Conservation (phyloP, 1,140 invertebrate species). For the Ylistrum balloti region DNA sequence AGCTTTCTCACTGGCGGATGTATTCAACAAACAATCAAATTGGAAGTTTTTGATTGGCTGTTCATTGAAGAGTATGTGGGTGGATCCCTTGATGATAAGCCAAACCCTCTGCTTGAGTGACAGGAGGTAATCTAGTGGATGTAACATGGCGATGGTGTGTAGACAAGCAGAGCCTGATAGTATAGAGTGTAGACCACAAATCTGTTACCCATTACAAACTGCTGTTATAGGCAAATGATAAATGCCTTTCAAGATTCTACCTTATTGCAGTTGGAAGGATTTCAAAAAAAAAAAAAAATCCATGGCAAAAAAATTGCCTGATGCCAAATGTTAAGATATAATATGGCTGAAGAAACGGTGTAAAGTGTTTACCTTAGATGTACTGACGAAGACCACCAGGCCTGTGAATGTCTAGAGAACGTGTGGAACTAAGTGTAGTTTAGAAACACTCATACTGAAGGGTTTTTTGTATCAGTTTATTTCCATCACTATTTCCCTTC, state of each 20-base stretch:
- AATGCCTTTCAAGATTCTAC: slow-evolving; percentile 34
- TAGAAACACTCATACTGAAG: not conserved
- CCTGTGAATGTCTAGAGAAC: not conserved
- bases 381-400: slow-evolving; percentile 37
- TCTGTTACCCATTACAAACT: slow-evolving; percentile 38
- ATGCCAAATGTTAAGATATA: slow-evolving; percentile 40
- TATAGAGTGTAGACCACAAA: not conserved
- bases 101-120: not conserved
- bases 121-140: slow-evolving; percentile 19
- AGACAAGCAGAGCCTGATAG: not conserved
- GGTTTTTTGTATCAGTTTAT: not conserved
- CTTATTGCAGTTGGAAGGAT: slow-evolving; percentile 33
- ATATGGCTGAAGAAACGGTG: slow-evolving; percentile 33
- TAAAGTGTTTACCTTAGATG: slow-evolving; percentile 26
- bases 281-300: slow-evolving; percentile 28
- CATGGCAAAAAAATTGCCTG: not conserved
- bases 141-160: not conserved
- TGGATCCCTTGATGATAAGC: not conserved
- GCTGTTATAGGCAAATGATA: slow-evolving; percentile 38
- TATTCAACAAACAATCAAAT: not conserved
- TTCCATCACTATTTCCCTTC: not conserved
- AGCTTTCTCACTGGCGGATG: not conserved
- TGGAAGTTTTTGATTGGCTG: not conserved
- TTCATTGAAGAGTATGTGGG: not conserved
- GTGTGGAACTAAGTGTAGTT: not conserved